Evolutionary conservation across 2,888 invertebrate genomes (phyloP).

Genomic region (Tenthredo amoena): DNA sequence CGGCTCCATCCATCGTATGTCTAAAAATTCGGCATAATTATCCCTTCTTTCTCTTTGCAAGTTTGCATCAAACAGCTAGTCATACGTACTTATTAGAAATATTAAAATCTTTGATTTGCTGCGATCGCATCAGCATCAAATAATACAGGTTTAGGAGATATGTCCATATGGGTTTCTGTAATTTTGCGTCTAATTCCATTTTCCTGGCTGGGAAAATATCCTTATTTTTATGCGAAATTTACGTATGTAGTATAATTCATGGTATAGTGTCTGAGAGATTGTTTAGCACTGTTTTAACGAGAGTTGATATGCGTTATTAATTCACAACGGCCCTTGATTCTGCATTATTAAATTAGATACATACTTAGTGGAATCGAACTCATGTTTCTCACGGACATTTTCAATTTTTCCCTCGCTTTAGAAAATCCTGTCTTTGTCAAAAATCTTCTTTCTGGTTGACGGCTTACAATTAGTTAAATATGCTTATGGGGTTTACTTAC

Average conservation of each 20-base stretch:
- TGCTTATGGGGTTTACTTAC: slow-evolving; percentile 68
- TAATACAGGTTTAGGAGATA: too few species aligned
- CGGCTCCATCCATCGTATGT: too few species aligned
- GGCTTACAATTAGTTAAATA: slow-evolving; percentile 65
- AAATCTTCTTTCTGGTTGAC: slow-evolving; percentile 67
- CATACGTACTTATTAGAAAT: too few species aligned
- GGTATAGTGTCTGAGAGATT: neutral
- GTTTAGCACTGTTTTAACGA: neutral
- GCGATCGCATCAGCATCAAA: too few species aligned
- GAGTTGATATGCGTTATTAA: neutral
- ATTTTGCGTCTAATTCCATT: neutral
- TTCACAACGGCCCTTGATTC: neutral
- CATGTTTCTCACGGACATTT: neutral
- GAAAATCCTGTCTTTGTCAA: slow-evolving; percentile 32
- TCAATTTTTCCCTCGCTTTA: slow-evolving; percentile 7
- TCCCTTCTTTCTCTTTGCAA: too few species aligned
- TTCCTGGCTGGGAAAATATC: neutral
- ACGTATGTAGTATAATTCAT: neutral
- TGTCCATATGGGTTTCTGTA: neutral
- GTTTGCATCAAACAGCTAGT: too few species aligned
- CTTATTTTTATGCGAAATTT: neutral
- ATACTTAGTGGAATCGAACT: neutral
- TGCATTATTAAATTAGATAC: neutral
- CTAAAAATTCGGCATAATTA: too few species aligned
- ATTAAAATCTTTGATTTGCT: too few species aligned